Conservation (phyloP, 2,888 invertebrate genomes). For the Metopia argyrocephala region DNA sequence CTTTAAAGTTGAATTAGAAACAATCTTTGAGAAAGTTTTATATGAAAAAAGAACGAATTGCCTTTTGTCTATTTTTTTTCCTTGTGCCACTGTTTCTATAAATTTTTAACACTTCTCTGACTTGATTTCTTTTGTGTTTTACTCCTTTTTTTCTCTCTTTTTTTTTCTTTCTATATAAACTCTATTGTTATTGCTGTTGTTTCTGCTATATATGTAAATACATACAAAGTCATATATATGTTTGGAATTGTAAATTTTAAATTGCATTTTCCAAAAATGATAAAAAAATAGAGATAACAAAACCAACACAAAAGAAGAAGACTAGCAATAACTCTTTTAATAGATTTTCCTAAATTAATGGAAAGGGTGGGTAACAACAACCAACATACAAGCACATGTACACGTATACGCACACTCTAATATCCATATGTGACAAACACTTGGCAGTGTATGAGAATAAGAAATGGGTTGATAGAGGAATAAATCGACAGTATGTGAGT, state of each 20-base stretch:
- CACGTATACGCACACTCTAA: background rate
- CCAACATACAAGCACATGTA: background rate
- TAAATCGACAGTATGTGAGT: background rate
- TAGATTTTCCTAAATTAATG: conserved; percentile 29
- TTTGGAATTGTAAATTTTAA: conserved; percentile 52
- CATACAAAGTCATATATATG: conserved; percentile 33
- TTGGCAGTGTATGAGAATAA: background rate
- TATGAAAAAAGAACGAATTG: too few relatives aligned
- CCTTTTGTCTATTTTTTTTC: background rate
- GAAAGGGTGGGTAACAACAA: conserved; percentile 13
- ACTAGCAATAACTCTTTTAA: conserved; percentile 19
- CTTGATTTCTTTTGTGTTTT: conserved; percentile 17
- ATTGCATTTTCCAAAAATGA: conserved; percentile 50
- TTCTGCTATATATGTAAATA: conserved; percentile 15
- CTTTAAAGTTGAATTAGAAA: too few relatives aligned
- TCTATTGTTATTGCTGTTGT: conserved; percentile 2
- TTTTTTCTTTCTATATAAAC: background rate
- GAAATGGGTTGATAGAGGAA: background rate
- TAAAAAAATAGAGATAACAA: conserved; percentile 15
- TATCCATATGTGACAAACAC: background rate
- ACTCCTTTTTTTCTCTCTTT: background rate
- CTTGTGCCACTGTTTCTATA: background rate
- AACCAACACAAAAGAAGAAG: conserved; percentile 15
- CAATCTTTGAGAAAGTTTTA: background rate
- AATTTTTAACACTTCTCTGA: conserved; percentile 7